A percentile compares a stretch with the other conserved stretches of the same genome.
These are phyloP conservation scores for Acanthornis magna DNA, from an alignment of 2,797 vertebrate genomes.

Conservation along the genomic window DNA sequence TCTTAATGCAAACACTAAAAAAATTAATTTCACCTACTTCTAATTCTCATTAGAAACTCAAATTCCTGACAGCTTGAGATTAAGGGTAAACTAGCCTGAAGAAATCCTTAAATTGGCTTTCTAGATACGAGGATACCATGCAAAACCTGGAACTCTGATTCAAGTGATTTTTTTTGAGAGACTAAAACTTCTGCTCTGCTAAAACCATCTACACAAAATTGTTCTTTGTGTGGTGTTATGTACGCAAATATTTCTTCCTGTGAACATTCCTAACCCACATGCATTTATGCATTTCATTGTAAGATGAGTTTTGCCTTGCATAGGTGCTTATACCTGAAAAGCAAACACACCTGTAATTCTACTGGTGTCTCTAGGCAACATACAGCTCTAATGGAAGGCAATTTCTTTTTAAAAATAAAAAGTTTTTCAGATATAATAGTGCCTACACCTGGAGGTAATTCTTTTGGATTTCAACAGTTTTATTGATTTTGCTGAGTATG, in stretches of 20 bases:
- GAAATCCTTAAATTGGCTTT: neutral
- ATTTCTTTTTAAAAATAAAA: neutral
- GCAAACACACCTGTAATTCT: neutral
- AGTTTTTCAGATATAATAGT: neutral
- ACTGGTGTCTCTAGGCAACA: neutral
- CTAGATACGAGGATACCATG: accelerated
- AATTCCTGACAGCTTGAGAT: neutral
- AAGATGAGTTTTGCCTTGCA: neutral
- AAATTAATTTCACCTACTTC: neutral
- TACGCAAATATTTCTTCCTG: neutral
- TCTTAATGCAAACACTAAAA: neutral
- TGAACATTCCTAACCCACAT: neutral
- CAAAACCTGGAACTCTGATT: neutral
- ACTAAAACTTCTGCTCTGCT: neutral
- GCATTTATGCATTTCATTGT: neutral
- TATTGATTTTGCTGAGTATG: neutral
- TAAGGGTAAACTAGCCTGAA: neutral
- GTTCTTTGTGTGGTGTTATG: neutral
- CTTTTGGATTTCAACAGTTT: neutral
- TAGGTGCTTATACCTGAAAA: neutral
- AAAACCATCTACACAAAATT: neutral
- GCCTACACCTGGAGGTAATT: neutral
- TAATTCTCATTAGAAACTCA: neutral
- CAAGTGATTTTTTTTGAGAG: neutral
- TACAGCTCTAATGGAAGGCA: neutral